A percentile compares a stretch with the other conserved stretches of the same genome.
These are phyloP conservation scores for Polypedilum vanderplanki DNA, from an alignment of 1,140 invertebrate species.

Conservation along the genomic window DNA sequence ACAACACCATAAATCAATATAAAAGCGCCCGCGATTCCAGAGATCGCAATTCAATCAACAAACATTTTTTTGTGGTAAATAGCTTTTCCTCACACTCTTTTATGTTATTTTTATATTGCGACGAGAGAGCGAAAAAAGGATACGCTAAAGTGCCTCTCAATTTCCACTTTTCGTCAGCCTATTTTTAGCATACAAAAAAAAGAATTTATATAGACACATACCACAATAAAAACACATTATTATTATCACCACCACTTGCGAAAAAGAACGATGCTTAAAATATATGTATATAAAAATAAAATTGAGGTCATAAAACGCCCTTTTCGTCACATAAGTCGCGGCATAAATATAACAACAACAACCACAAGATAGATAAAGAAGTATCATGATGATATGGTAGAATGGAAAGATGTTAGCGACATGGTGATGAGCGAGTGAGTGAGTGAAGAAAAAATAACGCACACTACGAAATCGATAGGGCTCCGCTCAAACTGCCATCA, in stretches of 20 bases:
- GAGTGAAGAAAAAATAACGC: too few species aligned
- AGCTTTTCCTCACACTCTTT: not conserved
- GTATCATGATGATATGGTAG: too few species aligned
- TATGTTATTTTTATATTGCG: not conserved
- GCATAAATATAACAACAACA: not conserved
- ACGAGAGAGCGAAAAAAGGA: not conserved
- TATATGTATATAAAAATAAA: not conserved
- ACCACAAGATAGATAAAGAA: too few species aligned
- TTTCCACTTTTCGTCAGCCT: not conserved
- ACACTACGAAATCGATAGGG: too few species aligned
- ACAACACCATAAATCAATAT: conserved; percentile 6
- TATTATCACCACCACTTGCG: conserved; percentile 4
- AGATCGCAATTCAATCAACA: conserved; percentile 12
- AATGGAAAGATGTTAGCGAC: too few species aligned
- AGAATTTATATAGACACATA: too few species aligned
- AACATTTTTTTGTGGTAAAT: not conserved
- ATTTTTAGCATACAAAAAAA: not conserved
- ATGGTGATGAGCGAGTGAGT: too few species aligned
- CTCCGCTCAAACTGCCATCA: too few species aligned
- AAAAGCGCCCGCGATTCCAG: not conserved
- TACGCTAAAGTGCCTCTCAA: not conserved
- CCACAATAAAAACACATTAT: not conserved
- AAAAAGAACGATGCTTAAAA: not conserved
- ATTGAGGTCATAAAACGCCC: conserved; percentile 16
- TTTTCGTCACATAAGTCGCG: not conserved